Conservation (phyloP, 1,140 invertebrate species). For the Caenorhabditis elegans region DNA sequence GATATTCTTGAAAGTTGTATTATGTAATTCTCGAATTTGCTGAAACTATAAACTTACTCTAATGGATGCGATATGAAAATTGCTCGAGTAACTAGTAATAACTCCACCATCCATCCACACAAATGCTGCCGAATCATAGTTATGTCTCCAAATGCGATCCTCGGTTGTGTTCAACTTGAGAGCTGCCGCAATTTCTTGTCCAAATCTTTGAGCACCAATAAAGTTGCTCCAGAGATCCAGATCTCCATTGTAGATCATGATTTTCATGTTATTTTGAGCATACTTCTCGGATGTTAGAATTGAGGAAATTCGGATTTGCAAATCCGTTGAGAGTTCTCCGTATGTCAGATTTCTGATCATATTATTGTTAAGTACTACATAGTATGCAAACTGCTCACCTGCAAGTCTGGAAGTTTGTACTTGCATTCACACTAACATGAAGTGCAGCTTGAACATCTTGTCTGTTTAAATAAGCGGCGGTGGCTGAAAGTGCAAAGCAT, state of each 20-base stretch:
- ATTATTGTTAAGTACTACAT: not conserved
- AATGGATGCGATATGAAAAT: conserved; percentile 15
- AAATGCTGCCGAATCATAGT: conserved; percentile 10
- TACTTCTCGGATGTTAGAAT: conserved; percentile 20
- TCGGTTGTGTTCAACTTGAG: not conserved
- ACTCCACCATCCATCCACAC: conserved; percentile 23
- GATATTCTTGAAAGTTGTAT: no score
- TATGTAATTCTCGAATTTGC: no score
- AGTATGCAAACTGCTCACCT: not conserved
- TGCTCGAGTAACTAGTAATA: not conserved
- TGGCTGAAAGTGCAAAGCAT: conserved; percentile 4
- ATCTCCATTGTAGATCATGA: conserved; percentile 47
- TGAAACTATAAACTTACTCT: not conserved
- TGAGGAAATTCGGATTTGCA: not conserved
- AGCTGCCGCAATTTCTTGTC: not conserved
- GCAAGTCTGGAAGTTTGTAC: not conserved
- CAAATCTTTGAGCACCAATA: conserved; percentile 39
- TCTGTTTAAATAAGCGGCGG: conserved; percentile 30
- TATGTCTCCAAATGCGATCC: conserved; percentile 27
- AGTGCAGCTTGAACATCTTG: conserved; percentile 29
- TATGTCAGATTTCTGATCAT: conserved; percentile 26
- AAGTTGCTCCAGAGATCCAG: conserved; percentile 29
- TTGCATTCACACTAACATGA: conserved; percentile 33
- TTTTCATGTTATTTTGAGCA: conserved; percentile 2
- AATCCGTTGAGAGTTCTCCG: not conserved